Percentiles rank a stretch among this genome's conserved stretches.
Conservation (phyloP, 2,888 invertebrate genomes). For the Hyles lineata region DNA sequence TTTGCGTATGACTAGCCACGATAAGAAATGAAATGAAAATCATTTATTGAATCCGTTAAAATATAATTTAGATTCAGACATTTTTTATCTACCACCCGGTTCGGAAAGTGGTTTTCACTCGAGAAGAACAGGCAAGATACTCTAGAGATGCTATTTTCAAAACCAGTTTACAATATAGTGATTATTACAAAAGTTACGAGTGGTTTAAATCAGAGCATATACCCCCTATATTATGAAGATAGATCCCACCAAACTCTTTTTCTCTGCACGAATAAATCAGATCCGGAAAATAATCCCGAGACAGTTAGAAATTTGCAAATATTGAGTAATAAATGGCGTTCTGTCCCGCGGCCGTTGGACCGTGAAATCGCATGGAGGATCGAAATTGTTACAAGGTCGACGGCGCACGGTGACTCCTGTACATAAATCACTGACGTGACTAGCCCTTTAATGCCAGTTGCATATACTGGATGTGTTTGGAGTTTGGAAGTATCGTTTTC, state of each 20-base stretch:
- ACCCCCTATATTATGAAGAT: not conserved
- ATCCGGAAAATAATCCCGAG: slow-evolving; percentile 1
- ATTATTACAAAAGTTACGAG: too few relatives aligned
- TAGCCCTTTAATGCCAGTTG: not conserved
- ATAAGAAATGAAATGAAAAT: too few relatives aligned
- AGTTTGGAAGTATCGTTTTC: not conserved
- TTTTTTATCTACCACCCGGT: too few relatives aligned
- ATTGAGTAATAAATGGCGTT: slow-evolving; percentile 19
- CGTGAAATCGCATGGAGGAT: slow-evolving; percentile 20
- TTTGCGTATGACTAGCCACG: too few relatives aligned
- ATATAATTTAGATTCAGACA: too few relatives aligned
- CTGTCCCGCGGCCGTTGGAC: slow-evolving; percentile 4
- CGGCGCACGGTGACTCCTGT: slow-evolving; percentile 22
- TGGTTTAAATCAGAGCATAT: too few relatives aligned
- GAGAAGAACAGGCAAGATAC: too few relatives aligned
- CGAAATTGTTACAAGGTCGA: slow-evolving; percentile 30
- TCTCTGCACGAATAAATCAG: not conserved
- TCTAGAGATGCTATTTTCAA: too few relatives aligned
- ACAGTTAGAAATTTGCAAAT: slow-evolving; percentile 23
- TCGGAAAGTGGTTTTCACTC: too few relatives aligned
- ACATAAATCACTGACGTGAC: slow-evolving; percentile 22
- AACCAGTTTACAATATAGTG: too few relatives aligned
- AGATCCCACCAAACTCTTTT: not conserved
- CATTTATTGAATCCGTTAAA: too few relatives aligned
- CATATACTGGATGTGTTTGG: not conserved